phyloP scores from a whole-genome alignment of 2,113 vertebrate genomes.

The Herpetotheres cachinnans region DNA sequence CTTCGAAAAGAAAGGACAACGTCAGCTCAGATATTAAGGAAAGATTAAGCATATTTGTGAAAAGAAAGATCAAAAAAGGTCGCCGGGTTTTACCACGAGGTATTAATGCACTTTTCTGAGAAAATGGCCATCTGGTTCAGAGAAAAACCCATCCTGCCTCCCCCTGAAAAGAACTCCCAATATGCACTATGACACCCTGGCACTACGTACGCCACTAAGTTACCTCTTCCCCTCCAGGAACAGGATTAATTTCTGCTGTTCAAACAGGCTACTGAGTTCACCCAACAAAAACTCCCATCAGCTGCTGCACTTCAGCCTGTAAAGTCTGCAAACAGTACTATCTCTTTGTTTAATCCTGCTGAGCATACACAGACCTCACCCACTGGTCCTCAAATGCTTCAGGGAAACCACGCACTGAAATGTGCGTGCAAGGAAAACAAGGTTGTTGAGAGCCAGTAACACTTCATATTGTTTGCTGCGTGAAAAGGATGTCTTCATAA shows the following conservation, averaged over 20 bases:
- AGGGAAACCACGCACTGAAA: not conserved
- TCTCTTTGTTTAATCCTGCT: not conserved
- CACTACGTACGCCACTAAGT: rapidly evolving
- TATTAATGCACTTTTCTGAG: not conserved
- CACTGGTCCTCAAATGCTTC: not conserved
- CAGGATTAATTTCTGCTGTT: not conserved
- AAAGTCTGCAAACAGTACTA: not conserved
- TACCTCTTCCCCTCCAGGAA: not conserved
- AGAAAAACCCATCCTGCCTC: not conserved
- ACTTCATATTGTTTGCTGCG: not conserved
- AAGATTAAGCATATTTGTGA: not conserved
- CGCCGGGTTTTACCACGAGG: not conserved
- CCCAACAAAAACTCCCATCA: not conserved
- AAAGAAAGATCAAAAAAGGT: not conserved
- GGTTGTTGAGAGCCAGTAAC: not conserved
- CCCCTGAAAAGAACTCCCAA: not conserved
- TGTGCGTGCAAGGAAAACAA: not conserved
- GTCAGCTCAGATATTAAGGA: not conserved
- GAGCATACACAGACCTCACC: not conserved
- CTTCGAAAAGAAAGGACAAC: not conserved
- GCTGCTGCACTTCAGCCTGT: not conserved
- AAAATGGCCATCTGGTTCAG: not conserved
- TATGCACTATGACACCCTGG: not conserved
- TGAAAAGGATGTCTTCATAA: not conserved
- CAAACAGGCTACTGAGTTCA: not conserved